Evolutionary conservation across 2,113 vertebrate species (phyloP).

Genomic region (Columba livia): DNA sequence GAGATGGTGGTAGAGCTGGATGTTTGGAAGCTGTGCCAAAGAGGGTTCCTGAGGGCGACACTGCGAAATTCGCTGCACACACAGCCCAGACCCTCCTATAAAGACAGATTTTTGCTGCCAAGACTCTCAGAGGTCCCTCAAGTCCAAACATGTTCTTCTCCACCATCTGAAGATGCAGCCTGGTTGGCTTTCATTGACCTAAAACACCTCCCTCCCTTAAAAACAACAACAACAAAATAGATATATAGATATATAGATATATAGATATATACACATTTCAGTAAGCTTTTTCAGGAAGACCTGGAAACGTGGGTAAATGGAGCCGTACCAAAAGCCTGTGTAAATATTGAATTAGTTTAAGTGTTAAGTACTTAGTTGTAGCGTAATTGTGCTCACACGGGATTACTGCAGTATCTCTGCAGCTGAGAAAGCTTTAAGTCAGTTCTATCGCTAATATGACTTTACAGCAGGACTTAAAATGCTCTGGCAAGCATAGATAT

Average conservation of each 20-base stretch:
- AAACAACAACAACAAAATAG: background rate
- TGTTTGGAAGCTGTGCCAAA: background rate
- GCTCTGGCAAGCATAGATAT: accelerated
- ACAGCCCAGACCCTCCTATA: background rate
- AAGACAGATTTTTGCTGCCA: background rate
- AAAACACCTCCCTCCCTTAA: background rate
- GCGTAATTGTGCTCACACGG: background rate
- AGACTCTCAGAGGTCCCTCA: background rate
- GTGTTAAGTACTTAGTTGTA: background rate
- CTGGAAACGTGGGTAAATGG: background rate
- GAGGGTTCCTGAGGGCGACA: background rate
- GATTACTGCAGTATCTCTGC: background rate
- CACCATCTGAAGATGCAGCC: background rate
- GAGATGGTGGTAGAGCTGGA: background rate
- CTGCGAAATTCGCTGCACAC: background rate
- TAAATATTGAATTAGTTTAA: accelerated
- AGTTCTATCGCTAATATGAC: accelerated
- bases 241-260: too few relatives aligned
- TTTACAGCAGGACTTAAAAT: background rate
- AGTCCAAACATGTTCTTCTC: background rate
- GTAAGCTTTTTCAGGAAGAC: background rate
- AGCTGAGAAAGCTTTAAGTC: background rate
- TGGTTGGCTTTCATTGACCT: background rate
- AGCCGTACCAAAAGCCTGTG: background rate
- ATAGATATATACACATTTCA: background rate